These are phyloP conservation scores for Phrynocephalus guinanensis DNA, from an alignment of 2,797 vertebrate genomes.

Conservation along the genomic window DNA sequence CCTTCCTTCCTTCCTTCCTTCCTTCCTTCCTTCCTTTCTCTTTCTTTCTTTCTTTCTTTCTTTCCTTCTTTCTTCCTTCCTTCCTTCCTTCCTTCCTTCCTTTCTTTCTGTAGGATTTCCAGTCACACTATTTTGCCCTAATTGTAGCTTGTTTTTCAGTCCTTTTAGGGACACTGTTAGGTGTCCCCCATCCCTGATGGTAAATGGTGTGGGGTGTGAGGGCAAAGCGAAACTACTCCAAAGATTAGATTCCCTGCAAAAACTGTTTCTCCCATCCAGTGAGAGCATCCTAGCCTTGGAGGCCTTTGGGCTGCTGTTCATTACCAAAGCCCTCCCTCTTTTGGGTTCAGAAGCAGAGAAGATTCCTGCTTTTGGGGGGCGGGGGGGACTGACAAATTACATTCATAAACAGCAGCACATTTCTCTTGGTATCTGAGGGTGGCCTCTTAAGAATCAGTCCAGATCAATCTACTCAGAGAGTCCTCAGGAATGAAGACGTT, in stretches of 20 bases:
- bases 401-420: conserved; percentile 69
- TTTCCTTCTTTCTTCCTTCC: too few species aligned
- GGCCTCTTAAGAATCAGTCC: conserved; percentile 64
- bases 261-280: not conserved
- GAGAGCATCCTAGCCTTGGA: conserved; percentile 46
- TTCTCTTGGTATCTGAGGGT: conserved; percentile 59
- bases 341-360: conserved; percentile 68
- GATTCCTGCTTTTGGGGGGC: conserved; percentile 43
- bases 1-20: too few species aligned
- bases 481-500: conserved; percentile 5
- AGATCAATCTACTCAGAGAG: conserved; percentile 70
- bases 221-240: not conserved
- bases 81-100: too few species aligned
- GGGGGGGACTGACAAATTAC: conserved; percentile 67
- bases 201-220: too few species aligned
- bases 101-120: too few species aligned
- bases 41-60: too few species aligned
- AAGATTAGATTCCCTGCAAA: not conserved
- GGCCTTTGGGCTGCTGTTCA: conserved; percentile 69
- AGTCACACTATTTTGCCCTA: too few species aligned
- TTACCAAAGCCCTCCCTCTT: conserved; percentile 65
- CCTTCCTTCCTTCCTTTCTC: too few species aligned
- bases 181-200: too few species aligned
- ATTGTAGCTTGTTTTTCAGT: too few species aligned
- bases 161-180: too few species aligned